Percentiles rank a stretch among this genome's conserved stretches.
Evolutionary conservation across 2,113 vertebrate genomes (phyloP).

Genomic region (Crotalus helleri): DNA sequence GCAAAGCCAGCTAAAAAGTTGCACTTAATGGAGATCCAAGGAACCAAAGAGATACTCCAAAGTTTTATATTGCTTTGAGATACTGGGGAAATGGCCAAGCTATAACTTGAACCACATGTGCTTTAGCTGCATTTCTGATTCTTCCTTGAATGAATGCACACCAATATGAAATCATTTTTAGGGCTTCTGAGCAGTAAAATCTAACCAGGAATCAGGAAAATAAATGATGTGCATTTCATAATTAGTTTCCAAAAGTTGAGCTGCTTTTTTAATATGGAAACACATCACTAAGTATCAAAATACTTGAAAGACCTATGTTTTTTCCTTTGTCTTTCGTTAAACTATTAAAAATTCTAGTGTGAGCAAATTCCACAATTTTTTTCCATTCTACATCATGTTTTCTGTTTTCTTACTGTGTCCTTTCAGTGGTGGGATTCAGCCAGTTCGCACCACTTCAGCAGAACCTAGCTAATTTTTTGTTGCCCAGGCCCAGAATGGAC

Average conservation of each 20-base stretch:
- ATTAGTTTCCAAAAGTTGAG: neutral
- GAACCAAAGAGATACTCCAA: neutral
- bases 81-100: neutral
- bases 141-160: neutral
- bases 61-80: neutral
- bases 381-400: neutral
- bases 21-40: conserved; percentile 3
- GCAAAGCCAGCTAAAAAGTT: conserved; percentile 3
- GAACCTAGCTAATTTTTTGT: no score
- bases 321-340: neutral
- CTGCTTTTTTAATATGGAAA: neutral
- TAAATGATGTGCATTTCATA: neutral
- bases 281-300: neutral
- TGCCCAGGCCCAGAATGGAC: no score
- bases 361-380: neutral
- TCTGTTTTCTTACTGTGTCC: neutral
- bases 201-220: neutral
- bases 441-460: no score
- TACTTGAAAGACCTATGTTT: neutral
- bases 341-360: neutral
- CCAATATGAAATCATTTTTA: neutral
- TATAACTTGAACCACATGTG: neutral
- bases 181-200: neutral
- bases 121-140: neutral
- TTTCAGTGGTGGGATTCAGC: no score